phyloP scores from a whole-genome alignment of 2,113 vertebrate species.

The Apteryx mantelli region DNA sequence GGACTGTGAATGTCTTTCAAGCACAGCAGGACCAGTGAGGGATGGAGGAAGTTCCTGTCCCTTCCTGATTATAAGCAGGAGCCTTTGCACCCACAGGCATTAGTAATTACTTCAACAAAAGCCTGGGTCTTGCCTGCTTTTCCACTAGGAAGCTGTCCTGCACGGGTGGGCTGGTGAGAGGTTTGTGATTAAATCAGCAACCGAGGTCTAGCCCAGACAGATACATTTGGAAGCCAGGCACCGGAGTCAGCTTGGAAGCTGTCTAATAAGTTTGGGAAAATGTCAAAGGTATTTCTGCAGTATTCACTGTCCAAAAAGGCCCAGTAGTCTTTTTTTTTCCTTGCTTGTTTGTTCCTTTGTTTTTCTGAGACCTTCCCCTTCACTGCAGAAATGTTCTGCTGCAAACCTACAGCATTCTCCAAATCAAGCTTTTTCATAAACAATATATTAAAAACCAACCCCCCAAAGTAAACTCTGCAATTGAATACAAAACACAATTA shows the following conservation, averaged over 20 bases:
- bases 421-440: slow-evolving; percentile 14
- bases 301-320: neutral
- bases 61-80: neutral
- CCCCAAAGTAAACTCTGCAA: slow-evolving; percentile 50
- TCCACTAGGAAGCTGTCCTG: neutral
- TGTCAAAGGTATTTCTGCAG: slow-evolving; percentile 25
- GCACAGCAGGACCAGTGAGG: neutral
- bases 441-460: slow-evolving; percentile 63
- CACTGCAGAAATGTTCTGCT: neutral
- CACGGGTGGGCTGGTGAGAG: neutral
- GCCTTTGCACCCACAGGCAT: neutral
- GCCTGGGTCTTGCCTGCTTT: neutral
- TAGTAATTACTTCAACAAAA: slow-evolving; percentile 21
- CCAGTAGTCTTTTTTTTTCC: neutral
- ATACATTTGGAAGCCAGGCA: neutral
- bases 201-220: neutral
- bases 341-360: neutral
- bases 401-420: neutral
- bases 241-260: neutral
- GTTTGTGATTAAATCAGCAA: slow-evolving; percentile 29
- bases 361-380: neutral
- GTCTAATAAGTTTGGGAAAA: slow-evolving; percentile 32
- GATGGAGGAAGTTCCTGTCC: neutral
- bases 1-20: neutral
- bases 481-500: neutral